Evolutionary conservation across 1,140 invertebrate species (phyloP).

Genomic region (Aricia agestis): DNA sequence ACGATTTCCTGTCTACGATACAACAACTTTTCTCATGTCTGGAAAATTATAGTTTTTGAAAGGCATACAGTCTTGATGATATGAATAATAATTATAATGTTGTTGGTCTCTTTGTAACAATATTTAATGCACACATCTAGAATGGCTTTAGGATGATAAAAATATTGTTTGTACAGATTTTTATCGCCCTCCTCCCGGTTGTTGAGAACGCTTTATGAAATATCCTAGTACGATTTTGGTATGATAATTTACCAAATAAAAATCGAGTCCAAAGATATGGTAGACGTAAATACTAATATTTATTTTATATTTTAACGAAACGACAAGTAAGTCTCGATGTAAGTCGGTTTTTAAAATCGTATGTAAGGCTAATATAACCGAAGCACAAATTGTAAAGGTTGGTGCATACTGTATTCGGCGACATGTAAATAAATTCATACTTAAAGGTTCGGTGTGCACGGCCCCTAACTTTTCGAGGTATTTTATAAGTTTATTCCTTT

Average conservation of each 20-base stretch:
- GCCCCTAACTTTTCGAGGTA: slow-evolving; percentile 47
- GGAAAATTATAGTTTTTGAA: no score
- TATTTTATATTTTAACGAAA: slow-evolving; percentile 20
- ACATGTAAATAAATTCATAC: slow-evolving; percentile 16
- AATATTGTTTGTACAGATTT: not conserved
- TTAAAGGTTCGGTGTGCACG: slow-evolving; percentile 34
- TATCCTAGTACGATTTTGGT: slow-evolving; percentile 33
- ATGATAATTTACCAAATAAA: slow-evolving; percentile 48
- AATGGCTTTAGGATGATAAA: not conserved
- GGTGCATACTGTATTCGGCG: slow-evolving; percentile 36
- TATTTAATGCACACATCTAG: not conserved
- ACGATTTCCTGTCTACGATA: not conserved
- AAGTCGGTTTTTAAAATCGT: slow-evolving; percentile 43
- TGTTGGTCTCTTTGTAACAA: no score
- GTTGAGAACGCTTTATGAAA: slow-evolving; percentile 19
- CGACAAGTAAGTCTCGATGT: not conserved
- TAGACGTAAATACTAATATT: slow-evolving; percentile 32
- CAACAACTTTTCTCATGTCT: no score
- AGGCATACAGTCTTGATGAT: no score
- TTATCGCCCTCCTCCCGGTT: slow-evolving; percentile 6
- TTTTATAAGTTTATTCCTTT: slow-evolving; percentile 28
- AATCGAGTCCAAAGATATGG: slow-evolving; percentile 62
- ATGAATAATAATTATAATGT: no score
- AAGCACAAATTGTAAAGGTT: slow-evolving; percentile 56
- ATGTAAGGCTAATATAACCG: slow-evolving; percentile 43